Conservation (phyloP, 1,140 invertebrate species). For the Drosophila repleta region DNA sequence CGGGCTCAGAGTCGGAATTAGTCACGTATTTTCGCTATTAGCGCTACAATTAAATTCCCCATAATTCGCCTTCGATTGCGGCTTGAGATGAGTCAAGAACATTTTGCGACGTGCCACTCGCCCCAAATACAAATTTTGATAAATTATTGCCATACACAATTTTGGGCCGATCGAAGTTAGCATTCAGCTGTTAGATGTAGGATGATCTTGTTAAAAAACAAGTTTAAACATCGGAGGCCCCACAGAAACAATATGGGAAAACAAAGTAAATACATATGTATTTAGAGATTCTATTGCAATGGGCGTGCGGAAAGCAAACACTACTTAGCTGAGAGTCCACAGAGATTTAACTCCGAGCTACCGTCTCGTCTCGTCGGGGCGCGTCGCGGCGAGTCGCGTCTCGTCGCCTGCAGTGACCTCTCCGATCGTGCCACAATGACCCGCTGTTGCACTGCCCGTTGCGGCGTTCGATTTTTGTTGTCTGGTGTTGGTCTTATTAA, state of each 20-base stretch:
- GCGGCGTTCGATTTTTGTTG: constrained; percentile 51
- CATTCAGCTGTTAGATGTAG: constrained; percentile 38
- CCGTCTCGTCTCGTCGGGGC: background rate
- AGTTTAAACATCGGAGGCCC: constrained; percentile 4
- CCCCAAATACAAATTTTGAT: constrained; percentile 16
- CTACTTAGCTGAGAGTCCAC: constrained; percentile 25
- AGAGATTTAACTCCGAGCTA: constrained; percentile 19
- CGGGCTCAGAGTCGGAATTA: constrained; percentile 50
- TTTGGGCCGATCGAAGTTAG: constrained; percentile 18
- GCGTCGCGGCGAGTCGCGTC: background rate
- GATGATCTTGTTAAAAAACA: constrained; percentile 38
- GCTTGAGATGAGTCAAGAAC: constrained; percentile 59
- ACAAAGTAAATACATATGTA: constrained; percentile 31
- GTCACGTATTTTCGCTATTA: constrained; percentile 78
- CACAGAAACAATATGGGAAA: constrained; percentile 14
- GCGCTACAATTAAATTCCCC: constrained; percentile 48
- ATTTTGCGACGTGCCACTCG: constrained; percentile 44
- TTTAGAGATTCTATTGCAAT: constrained; percentile 43
- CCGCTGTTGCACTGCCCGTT: constrained; percentile 39
- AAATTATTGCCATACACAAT: constrained; percentile 1
- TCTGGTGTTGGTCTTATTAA: constrained; percentile 78
- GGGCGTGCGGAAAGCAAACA: constrained; percentile 41
- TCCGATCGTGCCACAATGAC: constrained; percentile 29
- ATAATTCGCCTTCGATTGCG: constrained; percentile 11
- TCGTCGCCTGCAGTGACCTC: constrained; percentile 19